phyloP scores from a whole-genome alignment of 2,113 vertebrate genomes.

The Microcebus tavaratra region DNA sequence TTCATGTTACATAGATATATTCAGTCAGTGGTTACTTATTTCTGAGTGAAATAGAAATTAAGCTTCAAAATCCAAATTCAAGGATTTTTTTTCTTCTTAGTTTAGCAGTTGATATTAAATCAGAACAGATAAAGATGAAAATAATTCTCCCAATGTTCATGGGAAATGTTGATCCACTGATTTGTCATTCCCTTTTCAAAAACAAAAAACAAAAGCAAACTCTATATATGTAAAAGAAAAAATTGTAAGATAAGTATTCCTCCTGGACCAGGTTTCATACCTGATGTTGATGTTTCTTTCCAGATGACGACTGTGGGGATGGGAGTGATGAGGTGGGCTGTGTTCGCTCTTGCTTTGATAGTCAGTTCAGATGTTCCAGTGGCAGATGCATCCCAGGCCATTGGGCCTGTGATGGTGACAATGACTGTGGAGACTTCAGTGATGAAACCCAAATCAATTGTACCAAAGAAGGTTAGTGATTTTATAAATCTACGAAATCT shows the following conservation, averaged over 20 bases:
- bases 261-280: neutral
- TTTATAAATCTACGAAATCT: neutral
- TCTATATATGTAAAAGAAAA: neutral
- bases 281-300: neutral
- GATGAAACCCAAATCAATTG: conserved; percentile 93
- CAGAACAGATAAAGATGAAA: neutral
- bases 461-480: conserved; percentile 88
- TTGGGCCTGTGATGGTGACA: conserved; percentile 97
- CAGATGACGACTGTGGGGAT: conserved; percentile 97
- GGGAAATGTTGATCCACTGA: neutral
- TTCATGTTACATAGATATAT: neutral
- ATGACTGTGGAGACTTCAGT: conserved; percentile 97
- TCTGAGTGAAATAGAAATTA: neutral
- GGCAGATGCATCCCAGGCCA: conserved; percentile 95
- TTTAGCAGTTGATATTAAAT: neutral
- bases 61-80: conserved; percentile 23
- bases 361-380: conserved; percentile 93
- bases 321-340: conserved; percentile 95
- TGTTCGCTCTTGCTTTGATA: conserved; percentile 89
- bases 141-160: neutral
- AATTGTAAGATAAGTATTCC: neutral
- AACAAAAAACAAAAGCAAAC: neutral
- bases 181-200: neutral
- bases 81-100: neutral
- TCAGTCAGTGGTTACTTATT: neutral